Base-by-base conservation (phyloP, 2,888 invertebrate genomes). In the Ypsolopha sequella region DNA sequence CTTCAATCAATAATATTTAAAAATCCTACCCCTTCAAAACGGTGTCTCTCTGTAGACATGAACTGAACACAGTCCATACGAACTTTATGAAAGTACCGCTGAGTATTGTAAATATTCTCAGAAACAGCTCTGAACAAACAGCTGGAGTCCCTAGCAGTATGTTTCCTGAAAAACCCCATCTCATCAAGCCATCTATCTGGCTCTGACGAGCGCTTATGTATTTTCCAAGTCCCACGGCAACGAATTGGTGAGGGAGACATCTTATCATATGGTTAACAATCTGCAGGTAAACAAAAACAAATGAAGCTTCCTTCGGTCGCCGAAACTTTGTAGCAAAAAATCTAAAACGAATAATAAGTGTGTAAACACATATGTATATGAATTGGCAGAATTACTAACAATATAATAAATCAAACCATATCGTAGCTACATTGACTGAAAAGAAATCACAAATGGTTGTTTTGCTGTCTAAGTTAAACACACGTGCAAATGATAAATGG, bases 51-150 rank as follows among this genome's bases (percentile, higher is more conserved):
- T 41, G 88, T 76, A 53, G 88, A 88, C 88, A 94, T 93, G 74
- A 90, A 95, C 11, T 90, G 86, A 11, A 95, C 89, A 62, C 94
- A 93, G 58, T 92, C 91, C 61, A 89, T 87, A 52, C 95, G 89
- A 50, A 96, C 91, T 66, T 89, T 89, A 62, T 91, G 88, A 71
- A 95, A 95, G 73, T 91, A 91, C 58, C 91, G 80, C 80, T 97
- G 90, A 33, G 88, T 89, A 52, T 88, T 89, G 63, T 82, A 90
- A 60, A 92, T 89, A 80, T 96, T 95, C 78, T 97, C 97, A 39
- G 96, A 93, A 50, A 96, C 91, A 9, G 94, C 94, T 62, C 97
- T 90, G 79, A 97, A 97, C 48, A 97, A 85, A 69, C 95, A 96
- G 54, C 94, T 94, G 50, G 95, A 92, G 86, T 97, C 97, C 65